Evolutionary conservation across 1,140 invertebrate genomes (phyloP).

Genomic region (Drosophila lacertosa): DNA sequence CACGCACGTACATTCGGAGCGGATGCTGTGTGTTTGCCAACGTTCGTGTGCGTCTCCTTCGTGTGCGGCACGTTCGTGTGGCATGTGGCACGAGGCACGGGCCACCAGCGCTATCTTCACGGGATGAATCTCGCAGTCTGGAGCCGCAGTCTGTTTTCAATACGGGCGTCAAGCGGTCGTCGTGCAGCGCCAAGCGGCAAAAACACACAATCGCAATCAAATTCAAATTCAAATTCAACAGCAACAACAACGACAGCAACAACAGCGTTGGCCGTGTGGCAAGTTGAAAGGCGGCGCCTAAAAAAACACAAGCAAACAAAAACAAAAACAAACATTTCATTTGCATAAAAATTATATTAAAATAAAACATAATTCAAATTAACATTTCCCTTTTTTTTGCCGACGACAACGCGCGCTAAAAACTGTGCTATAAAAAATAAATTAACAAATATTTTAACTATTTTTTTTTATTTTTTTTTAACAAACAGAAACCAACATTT

Average conservation of each 20-base stretch:
- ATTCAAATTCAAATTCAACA: conserved; percentile 20
- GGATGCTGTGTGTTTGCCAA: conserved; percentile 75
- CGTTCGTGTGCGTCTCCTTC: conserved; percentile 23
- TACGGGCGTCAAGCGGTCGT: conserved; percentile 81
- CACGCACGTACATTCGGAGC: conserved; percentile 17
- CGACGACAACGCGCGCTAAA: conserved; percentile 42
- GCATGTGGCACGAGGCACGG: conserved; percentile 20
- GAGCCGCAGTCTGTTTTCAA: conserved; percentile 76
- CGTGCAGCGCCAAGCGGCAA: conserved; percentile 43
- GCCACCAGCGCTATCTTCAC: conserved; percentile 56
- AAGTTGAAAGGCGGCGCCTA: conserved; percentile 9
- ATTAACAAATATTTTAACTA: background rate
- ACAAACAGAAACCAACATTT: conserved; percentile 13
- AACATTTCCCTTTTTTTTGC: background rate
- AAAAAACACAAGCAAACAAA: background rate
- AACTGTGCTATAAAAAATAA: conserved; percentile 37
- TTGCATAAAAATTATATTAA: background rate
- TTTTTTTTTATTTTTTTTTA: conserved; percentile 35
- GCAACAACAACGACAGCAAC: conserved; percentile 10
- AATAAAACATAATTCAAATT: background rate
- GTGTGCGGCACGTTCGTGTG: conserved; percentile 26
- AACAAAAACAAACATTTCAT: conserved; percentile 1
- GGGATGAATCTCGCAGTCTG: conserved; percentile 76
- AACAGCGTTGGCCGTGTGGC: conserved; percentile 6
- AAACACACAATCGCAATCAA: conserved; percentile 11